Evolutionary conservation across 2,113 vertebrate genomes (phyloP).

Genomic region (Isurus oxyrinchus): DNA sequence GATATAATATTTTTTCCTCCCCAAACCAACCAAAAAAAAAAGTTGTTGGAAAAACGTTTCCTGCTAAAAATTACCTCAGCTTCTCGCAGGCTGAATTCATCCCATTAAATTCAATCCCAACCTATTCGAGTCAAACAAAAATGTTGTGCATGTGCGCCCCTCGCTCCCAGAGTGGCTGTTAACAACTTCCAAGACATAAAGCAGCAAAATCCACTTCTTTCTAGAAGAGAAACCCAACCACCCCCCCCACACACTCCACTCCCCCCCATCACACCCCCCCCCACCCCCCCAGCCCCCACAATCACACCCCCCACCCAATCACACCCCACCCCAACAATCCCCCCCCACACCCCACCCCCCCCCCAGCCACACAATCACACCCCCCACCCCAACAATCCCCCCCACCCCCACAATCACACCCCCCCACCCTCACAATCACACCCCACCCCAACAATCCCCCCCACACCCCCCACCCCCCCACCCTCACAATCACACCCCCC

Average conservation of each 20-base stretch:
- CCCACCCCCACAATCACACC: too few relatives aligned
- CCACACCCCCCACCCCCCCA: too few relatives aligned
- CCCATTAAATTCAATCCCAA: background rate
- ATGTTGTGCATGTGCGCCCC: slow-evolving; percentile 26
- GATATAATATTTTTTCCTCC: too few relatives aligned
- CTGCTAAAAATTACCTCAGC: background rate
- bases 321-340: too few relatives aligned
- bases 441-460: too few relatives aligned
- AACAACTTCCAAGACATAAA: slow-evolving; percentile 21
- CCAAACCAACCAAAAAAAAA: background rate
- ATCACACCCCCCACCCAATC: too few relatives aligned
- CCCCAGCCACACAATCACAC: too few relatives aligned
- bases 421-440: too few relatives aligned
- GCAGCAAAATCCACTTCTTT: background rate
- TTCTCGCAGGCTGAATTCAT: background rate
- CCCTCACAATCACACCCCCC: too few relatives aligned
- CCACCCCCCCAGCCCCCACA: too few relatives aligned
- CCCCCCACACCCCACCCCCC: too few relatives aligned
- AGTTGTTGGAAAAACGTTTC: background rate
- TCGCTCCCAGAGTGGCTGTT: background rate
- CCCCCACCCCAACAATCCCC: too few relatives aligned
- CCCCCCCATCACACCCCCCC: background rate
- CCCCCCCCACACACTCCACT: slow-evolving; percentile 22
- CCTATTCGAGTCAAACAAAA: background rate
- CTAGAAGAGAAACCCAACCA: slow-evolving; percentile 35